These are phyloP conservation scores for Gavia stellata DNA, from an alignment of 2,113 vertebrate species.

Conservation along the genomic window DNA sequence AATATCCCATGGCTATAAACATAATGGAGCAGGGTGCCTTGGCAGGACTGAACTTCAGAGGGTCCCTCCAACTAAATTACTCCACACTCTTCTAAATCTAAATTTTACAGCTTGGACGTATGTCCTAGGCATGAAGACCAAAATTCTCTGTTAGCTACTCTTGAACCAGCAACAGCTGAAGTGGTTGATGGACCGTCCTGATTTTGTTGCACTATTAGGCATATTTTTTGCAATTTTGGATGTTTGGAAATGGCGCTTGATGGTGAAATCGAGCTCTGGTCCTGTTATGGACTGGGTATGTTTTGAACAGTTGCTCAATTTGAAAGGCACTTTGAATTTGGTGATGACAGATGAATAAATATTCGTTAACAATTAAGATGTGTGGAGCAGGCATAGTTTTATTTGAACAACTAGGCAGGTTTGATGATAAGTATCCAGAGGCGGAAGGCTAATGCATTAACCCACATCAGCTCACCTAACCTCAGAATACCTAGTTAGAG, in stretches of 20 bases:
- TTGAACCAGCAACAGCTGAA: not conserved
- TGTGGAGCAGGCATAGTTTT: not conserved
- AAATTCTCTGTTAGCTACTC: not conserved
- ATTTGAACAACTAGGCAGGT: not conserved
- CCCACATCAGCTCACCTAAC: not conserved
- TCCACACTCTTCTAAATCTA: not conserved
- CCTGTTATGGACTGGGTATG: not conserved
- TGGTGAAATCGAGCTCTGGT: not conserved
- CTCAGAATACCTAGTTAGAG: not conserved
- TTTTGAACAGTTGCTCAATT: not conserved
- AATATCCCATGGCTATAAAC: not conserved
- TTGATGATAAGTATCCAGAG: not conserved
- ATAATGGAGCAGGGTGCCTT: fast-evolving
- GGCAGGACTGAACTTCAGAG: not conserved
- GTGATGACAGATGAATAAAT: not conserved
- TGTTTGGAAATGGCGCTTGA: not conserved
- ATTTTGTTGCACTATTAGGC: not conserved
- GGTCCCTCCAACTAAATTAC: not conserved
- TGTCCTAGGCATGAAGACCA: not conserved
- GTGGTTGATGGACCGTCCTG: not conserved
- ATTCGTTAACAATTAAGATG: not conserved
- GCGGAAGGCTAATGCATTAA: not conserved
- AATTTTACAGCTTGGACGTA: not conserved
- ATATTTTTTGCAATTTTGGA: not conserved
- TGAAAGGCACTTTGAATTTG: not conserved